These are phyloP conservation scores for Bostrychus sinensis DNA, from an alignment of 2,113 vertebrate species.

Conservation along the genomic window DNA sequence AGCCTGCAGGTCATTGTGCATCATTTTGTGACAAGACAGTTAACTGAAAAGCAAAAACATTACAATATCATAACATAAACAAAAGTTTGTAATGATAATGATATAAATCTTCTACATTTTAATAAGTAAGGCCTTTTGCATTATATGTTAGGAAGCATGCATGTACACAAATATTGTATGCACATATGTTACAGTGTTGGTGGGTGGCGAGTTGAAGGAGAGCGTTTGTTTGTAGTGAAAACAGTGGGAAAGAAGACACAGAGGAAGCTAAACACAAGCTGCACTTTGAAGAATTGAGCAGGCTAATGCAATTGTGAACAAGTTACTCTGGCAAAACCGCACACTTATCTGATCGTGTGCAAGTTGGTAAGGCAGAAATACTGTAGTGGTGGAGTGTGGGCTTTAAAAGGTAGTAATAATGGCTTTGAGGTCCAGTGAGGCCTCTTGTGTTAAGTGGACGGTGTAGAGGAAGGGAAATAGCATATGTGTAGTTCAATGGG, in stretches of 20 bases:
- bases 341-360: background rate
- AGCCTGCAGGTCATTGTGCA: background rate
- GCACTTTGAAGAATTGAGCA: slow-evolving; percentile 66
- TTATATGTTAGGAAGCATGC: background rate
- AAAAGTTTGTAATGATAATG: background rate
- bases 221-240: slow-evolving; percentile 68
- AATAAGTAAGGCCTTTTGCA: background rate
- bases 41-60: background rate
- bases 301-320: slow-evolving; percentile 57
- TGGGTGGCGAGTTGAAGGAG: slow-evolving; percentile 40
- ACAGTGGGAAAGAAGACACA: slow-evolving; percentile 66
- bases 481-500: slow-evolving; percentile 46
- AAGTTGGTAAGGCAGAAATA: slow-evolving; percentile 13
- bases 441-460: slow-evolving; percentile 63
- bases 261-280: slow-evolving; percentile 71
- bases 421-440: slow-evolving; percentile 37
- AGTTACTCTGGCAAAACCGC: slow-evolving; percentile 48
- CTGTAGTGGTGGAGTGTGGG: background rate
- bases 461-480: slow-evolving; percentile 54
- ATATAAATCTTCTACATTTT: background rate
- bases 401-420: slow-evolving; percentile 50
- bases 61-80: background rate
- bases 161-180: slow-evolving; percentile 35
- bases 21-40: background rate
- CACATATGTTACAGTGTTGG: slow-evolving; percentile 39